Evolutionary conservation across 2,797 vertebrate genomes (phyloP), one percentile per base, ranked within the genome.

Genomic region (Mormyrus proboscirostris): DNA sequence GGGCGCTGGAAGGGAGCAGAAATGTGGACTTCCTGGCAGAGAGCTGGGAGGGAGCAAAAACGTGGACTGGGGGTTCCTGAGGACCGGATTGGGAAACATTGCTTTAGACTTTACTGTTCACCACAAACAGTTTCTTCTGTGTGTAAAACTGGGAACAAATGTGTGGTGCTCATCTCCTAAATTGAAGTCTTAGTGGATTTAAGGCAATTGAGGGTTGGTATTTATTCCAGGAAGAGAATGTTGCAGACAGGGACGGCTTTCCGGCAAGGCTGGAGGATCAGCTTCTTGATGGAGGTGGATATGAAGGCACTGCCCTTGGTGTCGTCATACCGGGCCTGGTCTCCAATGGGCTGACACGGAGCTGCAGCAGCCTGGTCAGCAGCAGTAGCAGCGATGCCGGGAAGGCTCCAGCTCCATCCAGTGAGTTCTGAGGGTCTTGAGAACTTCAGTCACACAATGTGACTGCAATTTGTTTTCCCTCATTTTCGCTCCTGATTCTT

Each of bases 331-430:
- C 96, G 0, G 95, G 96, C 12, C 88, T 99, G 90, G 94, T 95
- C 50, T 92, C 96, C 0, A 98, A 96, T 79, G 98, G 97, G 14
- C 97, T 99, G 47, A 96, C 96, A 79, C 97, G 96, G 93, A 99
- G 98, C 94, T 97, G 93, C 92, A 98, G 97, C 89, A 99, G 99
- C 92, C 95, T 99, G 88, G 98, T 16, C 51, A 57, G 85, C 94
- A 97, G 94, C 25, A 96, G 97, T 92, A 97, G 98, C 94, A 99
- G 98, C 10, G 98, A 99, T 90, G 93, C 93, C 0, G 97, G 97
- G 90, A 95, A 96, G 89, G 95, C 94, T 4, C 96, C 95, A n/a
- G 96, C 94, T 38, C 93, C 92, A 88, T 90, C 96, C 91, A 94
- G 98, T 99, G 93, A 92, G 95, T 33, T 1, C 29, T 44, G 38